These are phyloP conservation scores for Gymnocephalus cernua DNA, from an alignment of 2,113 vertebrate genomes.

Conservation along the genomic window DNA sequence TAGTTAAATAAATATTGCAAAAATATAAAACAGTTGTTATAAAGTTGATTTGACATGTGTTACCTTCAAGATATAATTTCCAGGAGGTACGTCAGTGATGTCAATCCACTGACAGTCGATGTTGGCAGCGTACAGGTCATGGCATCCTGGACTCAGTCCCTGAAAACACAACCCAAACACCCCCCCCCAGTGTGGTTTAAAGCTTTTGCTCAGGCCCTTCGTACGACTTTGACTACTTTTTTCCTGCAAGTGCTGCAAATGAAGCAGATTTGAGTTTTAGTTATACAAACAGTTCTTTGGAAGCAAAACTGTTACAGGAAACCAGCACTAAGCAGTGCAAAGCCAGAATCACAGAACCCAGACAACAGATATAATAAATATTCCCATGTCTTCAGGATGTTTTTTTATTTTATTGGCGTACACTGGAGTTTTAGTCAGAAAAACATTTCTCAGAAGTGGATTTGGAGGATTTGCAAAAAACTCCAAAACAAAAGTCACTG, in stretches of 20 bases:
- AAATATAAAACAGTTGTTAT: background rate
- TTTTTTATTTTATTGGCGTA: constrained; percentile 21
- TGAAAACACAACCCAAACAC: constrained; percentile 57
- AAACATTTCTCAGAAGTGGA: constrained; percentile 28
- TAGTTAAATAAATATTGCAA: background rate
- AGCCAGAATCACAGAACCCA: constrained; percentile 47
- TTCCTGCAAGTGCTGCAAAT: constrained; percentile 51
- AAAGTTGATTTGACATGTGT: background rate
- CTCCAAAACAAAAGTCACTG: background rate
- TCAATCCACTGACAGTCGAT: constrained; percentile 93
- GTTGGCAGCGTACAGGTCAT: constrained; percentile 89
- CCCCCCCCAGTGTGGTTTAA: background rate
- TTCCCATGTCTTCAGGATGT: constrained; percentile 22
- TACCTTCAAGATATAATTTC: constrained; percentile 88
- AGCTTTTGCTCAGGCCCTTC: background rate
- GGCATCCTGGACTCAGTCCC: constrained; percentile 89
- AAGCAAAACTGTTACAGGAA: constrained; percentile 29
- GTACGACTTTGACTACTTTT: background rate
- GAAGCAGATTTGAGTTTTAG: constrained; percentile 23
- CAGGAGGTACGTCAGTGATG: constrained; percentile 88
- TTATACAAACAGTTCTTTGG: constrained; percentile 46
- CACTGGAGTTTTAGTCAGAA: constrained; percentile 4
- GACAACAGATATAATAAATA: constrained; percentile 57
- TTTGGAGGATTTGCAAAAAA: background rate
- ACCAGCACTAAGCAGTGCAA: constrained; percentile 10